A percentile compares a stretch with the other conserved stretches of the same genome.
Evolutionary conservation across 1,140 invertebrate genomes (phyloP).

Genomic region (Drosophila virilis): DNA sequence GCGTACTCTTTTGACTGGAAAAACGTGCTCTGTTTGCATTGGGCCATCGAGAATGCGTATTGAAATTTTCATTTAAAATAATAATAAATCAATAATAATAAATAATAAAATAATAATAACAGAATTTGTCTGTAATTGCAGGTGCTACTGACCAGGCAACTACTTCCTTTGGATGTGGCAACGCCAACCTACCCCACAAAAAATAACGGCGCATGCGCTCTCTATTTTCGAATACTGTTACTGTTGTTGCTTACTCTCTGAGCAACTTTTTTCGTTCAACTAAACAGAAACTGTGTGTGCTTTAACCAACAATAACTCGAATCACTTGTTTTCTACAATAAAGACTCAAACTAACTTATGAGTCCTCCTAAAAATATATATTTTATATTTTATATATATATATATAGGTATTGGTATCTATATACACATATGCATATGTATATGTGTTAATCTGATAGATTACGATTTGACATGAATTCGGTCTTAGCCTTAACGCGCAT

Average conservation of each 20-base stretch:
- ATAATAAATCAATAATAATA: no score
- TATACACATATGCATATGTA: conserved; percentile 6
- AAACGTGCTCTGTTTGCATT: not conserved
- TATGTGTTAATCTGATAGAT: conserved; percentile 3
- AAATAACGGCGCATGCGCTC: conserved; percentile 12
- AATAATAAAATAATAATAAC: no score
- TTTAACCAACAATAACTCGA: no score
- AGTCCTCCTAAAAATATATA: no score
- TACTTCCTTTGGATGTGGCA: not conserved
- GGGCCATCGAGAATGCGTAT: not conserved
- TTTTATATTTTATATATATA: not conserved
- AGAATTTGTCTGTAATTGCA: not conserved
- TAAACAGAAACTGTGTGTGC: no score
- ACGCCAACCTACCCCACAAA: conserved; percentile 6
- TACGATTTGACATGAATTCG: conserved; percentile 7
- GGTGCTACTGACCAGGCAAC: not conserved
- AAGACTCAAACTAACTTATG: no score
- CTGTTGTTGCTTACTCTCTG: no score
- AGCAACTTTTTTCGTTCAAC: no score
- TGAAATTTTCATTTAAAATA: no score
- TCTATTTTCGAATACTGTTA: not conserved
- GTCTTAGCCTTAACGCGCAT: not conserved
- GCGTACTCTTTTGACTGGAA: not conserved
- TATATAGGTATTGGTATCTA: not conserved
- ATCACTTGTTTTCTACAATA: no score